Evolutionary conservation across 64 coral and sea anemone species (phyloP).

Genomic region (Dendronephthya gigantea): DNA sequence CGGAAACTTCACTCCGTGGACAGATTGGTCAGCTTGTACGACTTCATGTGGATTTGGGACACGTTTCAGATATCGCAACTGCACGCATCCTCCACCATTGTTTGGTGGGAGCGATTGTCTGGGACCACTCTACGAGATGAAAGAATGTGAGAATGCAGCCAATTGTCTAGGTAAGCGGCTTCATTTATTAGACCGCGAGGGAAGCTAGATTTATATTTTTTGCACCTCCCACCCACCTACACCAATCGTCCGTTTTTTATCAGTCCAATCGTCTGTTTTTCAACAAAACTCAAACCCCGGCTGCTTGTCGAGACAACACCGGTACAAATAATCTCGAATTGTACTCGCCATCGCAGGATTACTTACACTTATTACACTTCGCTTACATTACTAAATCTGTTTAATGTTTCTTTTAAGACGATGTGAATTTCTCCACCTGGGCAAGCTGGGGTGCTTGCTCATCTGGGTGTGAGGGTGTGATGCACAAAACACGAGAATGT

Average conservation of each 20-base stretch:
- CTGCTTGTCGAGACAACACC: no score
- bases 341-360: no score
- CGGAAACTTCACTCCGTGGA: neutral
- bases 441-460: neutral
- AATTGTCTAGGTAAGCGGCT: neutral
- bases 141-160: neutral
- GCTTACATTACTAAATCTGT: neutral
- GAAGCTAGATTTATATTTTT: no score
- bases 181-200: no score
- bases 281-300: no score
- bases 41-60: neutral
- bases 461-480: neutral
- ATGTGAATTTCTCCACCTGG: neutral
- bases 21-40: neutral
- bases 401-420: neutral
- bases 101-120: neutral
- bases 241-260: no score
- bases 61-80: neutral
- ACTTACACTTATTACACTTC: no score
- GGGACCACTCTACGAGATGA: neutral
- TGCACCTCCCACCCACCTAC: no score
- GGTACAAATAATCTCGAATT: no score
- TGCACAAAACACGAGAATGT: neutral
- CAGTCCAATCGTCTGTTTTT: no score
- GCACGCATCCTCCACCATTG: neutral